These are phyloP conservation scores for Brachyopa scutellaris DNA, from an alignment of 2,888 invertebrate genomes.

Conservation along the genomic window DNA sequence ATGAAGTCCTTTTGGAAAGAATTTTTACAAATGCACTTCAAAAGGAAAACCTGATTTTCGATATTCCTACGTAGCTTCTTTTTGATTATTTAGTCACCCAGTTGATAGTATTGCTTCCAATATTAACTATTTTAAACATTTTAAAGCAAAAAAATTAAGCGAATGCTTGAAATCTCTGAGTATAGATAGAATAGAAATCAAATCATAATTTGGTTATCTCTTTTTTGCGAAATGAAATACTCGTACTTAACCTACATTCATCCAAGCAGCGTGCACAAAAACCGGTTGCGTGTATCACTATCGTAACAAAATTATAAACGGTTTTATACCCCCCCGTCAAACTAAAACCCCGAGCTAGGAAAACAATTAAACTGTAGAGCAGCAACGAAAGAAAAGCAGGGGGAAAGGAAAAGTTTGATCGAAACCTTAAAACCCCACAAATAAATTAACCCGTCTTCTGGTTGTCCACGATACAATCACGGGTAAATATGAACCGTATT, in stretches of 20 bases:
- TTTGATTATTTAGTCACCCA: too few relatives aligned
- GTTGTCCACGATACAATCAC: slow-evolving; percentile 25
- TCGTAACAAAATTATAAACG: slow-evolving; percentile 64
- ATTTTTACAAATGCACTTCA: too few relatives aligned
- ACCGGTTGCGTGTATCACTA: slow-evolving; percentile 60
- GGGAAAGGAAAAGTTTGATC: slow-evolving; percentile 56
- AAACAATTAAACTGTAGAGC: slow-evolving; percentile 53
- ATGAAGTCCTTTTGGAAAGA: too few relatives aligned
- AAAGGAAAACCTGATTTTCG: too few relatives aligned
- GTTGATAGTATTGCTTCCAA: too few relatives aligned
- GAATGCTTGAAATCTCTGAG: too few relatives aligned
- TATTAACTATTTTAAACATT: too few relatives aligned
- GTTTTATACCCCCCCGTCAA: slow-evolving; percentile 52
- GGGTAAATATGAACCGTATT: neutral
- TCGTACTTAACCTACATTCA: slow-evolving; percentile 60
- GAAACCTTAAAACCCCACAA: slow-evolving; percentile 50
- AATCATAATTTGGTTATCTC: slow-evolving; percentile 46
- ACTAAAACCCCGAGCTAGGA: slow-evolving; percentile 46
- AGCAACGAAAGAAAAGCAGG: slow-evolving; percentile 4
- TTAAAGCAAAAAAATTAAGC: too few relatives aligned
- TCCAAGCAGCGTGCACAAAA: neutral
- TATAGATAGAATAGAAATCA: too few relatives aligned
- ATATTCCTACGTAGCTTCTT: too few relatives aligned
- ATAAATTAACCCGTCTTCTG: slow-evolving; percentile 55
- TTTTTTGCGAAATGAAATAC: slow-evolving; percentile 59